Evolutionary conservation across 2,888 invertebrate species (phyloP), one percentile per base, ranked within the genome.

Genomic region (Pseudeuparius sepicola): DNA sequence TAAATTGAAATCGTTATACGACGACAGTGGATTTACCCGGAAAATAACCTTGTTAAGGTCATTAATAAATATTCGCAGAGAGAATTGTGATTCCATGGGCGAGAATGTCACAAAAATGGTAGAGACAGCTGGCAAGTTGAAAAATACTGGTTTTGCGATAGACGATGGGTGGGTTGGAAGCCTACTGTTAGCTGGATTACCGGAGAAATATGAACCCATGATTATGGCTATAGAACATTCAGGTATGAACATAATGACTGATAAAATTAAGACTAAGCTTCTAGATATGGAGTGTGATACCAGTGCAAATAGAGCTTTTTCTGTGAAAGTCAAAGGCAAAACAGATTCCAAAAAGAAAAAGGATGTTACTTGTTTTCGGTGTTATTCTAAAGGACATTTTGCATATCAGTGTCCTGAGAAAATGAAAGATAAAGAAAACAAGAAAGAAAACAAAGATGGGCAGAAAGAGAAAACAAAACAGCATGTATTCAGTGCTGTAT

Each of bases 131-230:
- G 50, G 48, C 14, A 44, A 42, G 36, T 42, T 53, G 23, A 37
- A 32, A 13, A 28, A 45, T 13, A 54, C 51, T 2, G 50, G 51
- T 12, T 54, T 53, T 31, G 34, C 39, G 4, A 45, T 55, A 2
- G 34, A 40, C 24, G 50, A 53, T 20, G 43, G 45, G 32, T 54
- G 53, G 49, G 36, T 50, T 10, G 52, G 51, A 4, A 46, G 50
- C 4, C 38, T 51, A 30, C 35, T 54, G 9, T 43, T 51, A 28
- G 47, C 51, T 10, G 50, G 45, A 24, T 38, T 47, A 23, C 44
- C 44, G 27, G 48, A 50, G 16, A 42, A 40, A 31, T 49, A 24
- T 34, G 24, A 14, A 10, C 44, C 47, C 7, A 47, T 47, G 49
- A 47, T 49, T 43, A n/a, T n/a, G n/a, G n/a, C n/a, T n/a, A n/a